phyloP scores from a whole-genome alignment of 2,797 vertebrate species.

The Ceryle rudis region DNA sequence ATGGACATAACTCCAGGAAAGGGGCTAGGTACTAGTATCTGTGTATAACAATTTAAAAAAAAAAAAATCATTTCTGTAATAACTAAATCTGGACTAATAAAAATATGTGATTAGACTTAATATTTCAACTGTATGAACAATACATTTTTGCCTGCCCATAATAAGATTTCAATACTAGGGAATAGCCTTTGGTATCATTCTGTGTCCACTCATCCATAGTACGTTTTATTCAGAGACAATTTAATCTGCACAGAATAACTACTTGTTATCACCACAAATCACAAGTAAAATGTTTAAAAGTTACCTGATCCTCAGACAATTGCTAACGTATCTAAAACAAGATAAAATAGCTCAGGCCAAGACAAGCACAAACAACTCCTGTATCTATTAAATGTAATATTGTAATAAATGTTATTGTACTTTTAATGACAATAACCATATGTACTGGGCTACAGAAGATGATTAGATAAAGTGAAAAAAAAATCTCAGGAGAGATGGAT shows the following conservation, averaged over 20 bases:
- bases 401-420: too few relatives aligned
- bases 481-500: background rate
- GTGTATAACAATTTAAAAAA: background rate
- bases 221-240: background rate
- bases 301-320: background rate
- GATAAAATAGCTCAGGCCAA: background rate
- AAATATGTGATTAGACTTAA: background rate
- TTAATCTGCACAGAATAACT: background rate
- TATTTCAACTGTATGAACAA: background rate
- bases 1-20: background rate
- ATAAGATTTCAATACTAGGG: background rate
- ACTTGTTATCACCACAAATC: background rate
- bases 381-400: background rate
- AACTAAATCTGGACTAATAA: background rate
- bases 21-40: background rate
- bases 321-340: background rate
- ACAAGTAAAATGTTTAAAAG: background rate
- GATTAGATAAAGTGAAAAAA: background rate
- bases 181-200: background rate
- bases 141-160: background rate
- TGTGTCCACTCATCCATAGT: background rate
- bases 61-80: background rate
- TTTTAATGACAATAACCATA: background rate
- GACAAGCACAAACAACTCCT: background rate
- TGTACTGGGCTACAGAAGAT: background rate